These are phyloP conservation scores for Gambusia yucatana DNA, from an alignment of 2,797 vertebrate genomes.

Conservation along the genomic window DNA sequence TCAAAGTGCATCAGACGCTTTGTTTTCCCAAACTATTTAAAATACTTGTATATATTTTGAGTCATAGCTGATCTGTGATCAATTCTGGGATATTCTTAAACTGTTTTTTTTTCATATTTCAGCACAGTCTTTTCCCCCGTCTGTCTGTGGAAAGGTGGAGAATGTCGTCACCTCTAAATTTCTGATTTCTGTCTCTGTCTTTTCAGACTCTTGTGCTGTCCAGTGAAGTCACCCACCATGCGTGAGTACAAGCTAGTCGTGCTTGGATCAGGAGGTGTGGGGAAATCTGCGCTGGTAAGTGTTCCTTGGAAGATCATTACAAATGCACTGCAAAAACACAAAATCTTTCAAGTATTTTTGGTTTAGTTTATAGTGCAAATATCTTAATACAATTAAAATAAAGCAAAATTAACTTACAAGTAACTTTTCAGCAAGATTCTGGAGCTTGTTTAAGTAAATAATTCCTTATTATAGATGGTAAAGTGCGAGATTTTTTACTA, in stretches of 20 bases:
- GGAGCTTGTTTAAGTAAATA: too few relatives aligned
- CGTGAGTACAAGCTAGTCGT: constrained; percentile 99
- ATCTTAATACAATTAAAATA: too few relatives aligned
- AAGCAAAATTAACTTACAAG: too few relatives aligned
- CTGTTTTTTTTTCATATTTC: neutral
- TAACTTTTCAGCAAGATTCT: too few relatives aligned
- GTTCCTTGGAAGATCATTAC: neutral
- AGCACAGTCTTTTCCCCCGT: neutral
- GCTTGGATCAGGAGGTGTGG: constrained; percentile 98
- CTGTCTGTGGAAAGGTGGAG: neutral
- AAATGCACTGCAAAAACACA: neutral
- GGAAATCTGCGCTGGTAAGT: constrained; percentile 98
- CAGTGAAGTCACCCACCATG: constrained; percentile 91
- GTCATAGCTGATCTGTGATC: neutral
- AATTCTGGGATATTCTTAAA: neutral
- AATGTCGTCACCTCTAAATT: neutral
- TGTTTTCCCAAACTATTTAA: neutral
- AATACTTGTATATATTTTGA: neutral
- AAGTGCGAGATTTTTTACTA: too few relatives aligned
- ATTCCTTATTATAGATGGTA: too few relatives aligned
- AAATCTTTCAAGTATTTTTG: too few relatives aligned
- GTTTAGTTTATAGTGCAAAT: too few relatives aligned
- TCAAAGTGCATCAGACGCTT: neutral
- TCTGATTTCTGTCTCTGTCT: constrained; percentile 14
- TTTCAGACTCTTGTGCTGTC: constrained; percentile 81